A percentile compares a stretch with the other conserved stretches of the same genome.
These are phyloP conservation scores for Teleiodes luculella DNA, from an alignment of 2,888 invertebrate species.

Conservation along the genomic window DNA sequence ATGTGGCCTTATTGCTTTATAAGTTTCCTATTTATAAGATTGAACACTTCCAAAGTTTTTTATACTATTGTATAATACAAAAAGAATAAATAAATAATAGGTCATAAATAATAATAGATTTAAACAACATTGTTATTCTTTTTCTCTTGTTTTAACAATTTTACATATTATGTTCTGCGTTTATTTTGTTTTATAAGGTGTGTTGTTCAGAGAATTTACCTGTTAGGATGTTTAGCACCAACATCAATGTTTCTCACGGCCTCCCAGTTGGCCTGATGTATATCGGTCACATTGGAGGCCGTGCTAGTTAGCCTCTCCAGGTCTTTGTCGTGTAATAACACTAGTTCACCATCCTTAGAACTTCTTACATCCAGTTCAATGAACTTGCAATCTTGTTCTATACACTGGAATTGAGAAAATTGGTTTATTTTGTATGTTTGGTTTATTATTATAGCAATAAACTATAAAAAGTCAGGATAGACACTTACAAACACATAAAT, in stretches of 20 bases:
- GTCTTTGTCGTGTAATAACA: slow-evolving; percentile 87
- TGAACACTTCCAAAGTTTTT: too few species aligned
- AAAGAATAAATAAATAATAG: too few species aligned
- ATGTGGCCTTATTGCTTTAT: too few species aligned
- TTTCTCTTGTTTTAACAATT: not conserved
- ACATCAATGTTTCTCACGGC: slow-evolving; percentile 81
- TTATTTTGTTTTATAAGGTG: too few species aligned
- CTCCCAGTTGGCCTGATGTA: slow-evolving; percentile 80
- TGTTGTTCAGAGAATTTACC: slow-evolving; percentile 67
- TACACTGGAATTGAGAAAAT: slow-evolving; percentile 84
- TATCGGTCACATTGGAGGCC: slow-evolving; percentile 70
- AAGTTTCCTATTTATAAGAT: too few species aligned
- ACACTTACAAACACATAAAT: too few species aligned
- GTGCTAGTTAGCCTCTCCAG: slow-evolving; percentile 81
- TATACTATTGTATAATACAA: too few species aligned
- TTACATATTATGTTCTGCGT: not conserved
- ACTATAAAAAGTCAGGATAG: too few species aligned
- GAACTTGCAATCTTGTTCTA: slow-evolving; percentile 83
- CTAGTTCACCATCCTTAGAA: slow-evolving; percentile 85
- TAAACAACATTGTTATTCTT: too few species aligned
- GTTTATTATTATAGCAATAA: too few species aligned
- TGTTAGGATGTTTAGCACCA: slow-evolving; percentile 83
- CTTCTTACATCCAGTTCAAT: slow-evolving; percentile 88
- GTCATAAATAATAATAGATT: too few species aligned
- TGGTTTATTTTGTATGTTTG: too few species aligned